A percentile compares a stretch with the other conserved stretches of the same genome.
These are phyloP conservation scores for Patiria pectinifera DNA, from an alignment of 53 echinoderm and acorn worm species.

Conservation along the genomic window DNA sequence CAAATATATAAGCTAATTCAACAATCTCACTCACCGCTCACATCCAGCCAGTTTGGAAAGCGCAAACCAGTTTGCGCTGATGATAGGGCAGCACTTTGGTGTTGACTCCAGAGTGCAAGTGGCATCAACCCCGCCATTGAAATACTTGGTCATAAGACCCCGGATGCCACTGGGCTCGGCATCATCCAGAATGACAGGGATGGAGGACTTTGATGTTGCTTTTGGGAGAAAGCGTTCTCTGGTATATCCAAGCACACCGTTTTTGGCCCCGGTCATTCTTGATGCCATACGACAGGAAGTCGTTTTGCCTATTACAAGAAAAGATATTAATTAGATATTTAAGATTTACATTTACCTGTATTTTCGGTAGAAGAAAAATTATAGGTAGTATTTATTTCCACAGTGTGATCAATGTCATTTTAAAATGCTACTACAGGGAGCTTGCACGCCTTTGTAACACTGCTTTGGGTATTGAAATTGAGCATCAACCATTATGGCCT, in stretches of 20 bases:
- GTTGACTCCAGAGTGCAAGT: not conserved
- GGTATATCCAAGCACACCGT: not conserved
- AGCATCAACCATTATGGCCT: no score
- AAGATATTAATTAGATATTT: not conserved
- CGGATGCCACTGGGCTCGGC: not conserved
- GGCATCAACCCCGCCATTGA: slow-evolving; percentile 10
- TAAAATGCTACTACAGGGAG: no score
- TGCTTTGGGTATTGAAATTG: no score
- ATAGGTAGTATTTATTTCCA: no score
- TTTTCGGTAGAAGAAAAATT: no score
- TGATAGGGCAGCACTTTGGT: slow-evolving; percentile 6
- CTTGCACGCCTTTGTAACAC: no score
- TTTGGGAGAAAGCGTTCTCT: not conserved
- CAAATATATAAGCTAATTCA: not conserved
- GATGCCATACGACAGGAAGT: slow-evolving; percentile 4
- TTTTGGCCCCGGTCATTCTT: not conserved
- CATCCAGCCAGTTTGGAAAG: slow-evolving; percentile 2
- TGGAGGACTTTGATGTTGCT: not conserved
- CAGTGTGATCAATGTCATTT: no score
- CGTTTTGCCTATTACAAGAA: not conserved
- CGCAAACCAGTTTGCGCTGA: slow-evolving; percentile 3
- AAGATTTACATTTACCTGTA: no score
- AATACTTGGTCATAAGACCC: slow-evolving; percentile 5
- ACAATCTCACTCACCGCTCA: not conserved
- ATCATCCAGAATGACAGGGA: slow-evolving; percentile 8